Conservation (phyloP, 1,140 invertebrate species). For the Oryctes rhinoceros region DNA sequence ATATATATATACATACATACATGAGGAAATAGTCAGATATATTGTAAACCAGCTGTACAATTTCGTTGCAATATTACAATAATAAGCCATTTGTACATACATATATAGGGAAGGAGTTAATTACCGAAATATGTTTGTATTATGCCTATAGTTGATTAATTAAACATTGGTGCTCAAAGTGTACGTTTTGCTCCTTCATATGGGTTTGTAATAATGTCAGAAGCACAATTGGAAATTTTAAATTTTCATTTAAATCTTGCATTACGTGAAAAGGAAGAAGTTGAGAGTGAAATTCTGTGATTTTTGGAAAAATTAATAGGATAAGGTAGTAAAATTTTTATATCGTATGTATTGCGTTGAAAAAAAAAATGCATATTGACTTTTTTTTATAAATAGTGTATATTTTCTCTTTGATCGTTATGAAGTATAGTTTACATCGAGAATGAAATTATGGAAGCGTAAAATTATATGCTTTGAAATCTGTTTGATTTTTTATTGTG, state of each 20-base stretch:
- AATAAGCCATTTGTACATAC: conserved; percentile 4
- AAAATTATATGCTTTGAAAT: no score
- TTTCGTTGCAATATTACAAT: conserved; percentile 30
- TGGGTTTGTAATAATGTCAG: neutral
- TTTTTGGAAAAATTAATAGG: neutral
- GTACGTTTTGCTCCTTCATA: neutral
- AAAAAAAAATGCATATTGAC: neutral
- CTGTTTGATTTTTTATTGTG: no score
- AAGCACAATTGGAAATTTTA: neutral
- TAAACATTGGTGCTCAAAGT: conserved; percentile 17
- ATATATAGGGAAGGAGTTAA: neutral
- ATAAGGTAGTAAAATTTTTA: neutral
- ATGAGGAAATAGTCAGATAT: conserved; percentile 15
- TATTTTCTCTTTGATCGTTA: no score
- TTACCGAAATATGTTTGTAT: neutral
- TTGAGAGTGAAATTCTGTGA: neutral
- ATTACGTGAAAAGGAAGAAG: neutral
- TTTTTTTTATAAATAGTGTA: no score
- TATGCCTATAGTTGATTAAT: conserved; percentile 22
- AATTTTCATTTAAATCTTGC: neutral
- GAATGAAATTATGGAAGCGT: no score
- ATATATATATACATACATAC: no score
- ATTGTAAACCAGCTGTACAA: conserved; percentile 19
- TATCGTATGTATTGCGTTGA: neutral
- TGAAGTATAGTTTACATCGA: no score